Evolutionary conservation across 2,113 vertebrate genomes (phyloP).

Genomic region (Oncorhynchus keta): DNA sequence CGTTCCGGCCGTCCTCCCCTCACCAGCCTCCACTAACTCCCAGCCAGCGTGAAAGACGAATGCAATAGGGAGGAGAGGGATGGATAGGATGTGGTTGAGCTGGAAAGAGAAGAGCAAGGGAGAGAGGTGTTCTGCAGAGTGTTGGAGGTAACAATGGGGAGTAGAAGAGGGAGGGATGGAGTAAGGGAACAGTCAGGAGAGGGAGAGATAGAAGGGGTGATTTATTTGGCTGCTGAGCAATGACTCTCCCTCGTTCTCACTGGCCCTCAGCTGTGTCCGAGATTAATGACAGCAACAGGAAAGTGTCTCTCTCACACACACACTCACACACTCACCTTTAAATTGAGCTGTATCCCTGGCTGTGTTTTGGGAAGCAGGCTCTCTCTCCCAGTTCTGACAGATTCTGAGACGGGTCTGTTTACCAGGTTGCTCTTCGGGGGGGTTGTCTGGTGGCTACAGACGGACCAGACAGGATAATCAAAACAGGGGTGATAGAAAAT

Average conservation of each 20-base stretch:
- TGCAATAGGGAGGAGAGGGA: background rate
- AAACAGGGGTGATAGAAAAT: background rate
- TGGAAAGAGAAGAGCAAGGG: background rate
- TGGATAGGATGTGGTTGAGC: background rate
- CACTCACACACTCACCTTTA: slow-evolving; percentile 57
- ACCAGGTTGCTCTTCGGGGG: slow-evolving; percentile 61
- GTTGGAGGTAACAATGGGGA: slow-evolving; percentile 15
- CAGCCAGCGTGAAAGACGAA: background rate
- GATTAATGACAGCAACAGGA: slow-evolving; percentile 52
- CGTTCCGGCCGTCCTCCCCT: no score
- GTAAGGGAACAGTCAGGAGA: slow-evolving; percentile 20
- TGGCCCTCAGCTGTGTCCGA: slow-evolving; percentile 42
- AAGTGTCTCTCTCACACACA: slow-evolving; percentile 37
- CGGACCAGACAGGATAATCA: background rate
- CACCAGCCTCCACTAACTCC: background rate
- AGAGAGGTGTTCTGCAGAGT: slow-evolving; percentile 3
- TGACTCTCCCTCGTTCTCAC: slow-evolving; percentile 47
- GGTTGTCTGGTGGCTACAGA: slow-evolving; percentile 57
- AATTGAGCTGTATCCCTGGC: slow-evolving; percentile 56
- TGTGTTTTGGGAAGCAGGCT: slow-evolving; percentile 50
- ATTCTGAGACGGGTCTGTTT: slow-evolving; percentile 49
- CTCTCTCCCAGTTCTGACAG: slow-evolving; percentile 53
- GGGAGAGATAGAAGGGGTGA: slow-evolving; percentile 38
- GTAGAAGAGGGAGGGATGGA: slow-evolving; percentile 8
- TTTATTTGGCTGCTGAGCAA: slow-evolving; percentile 55